Percentiles rank a stretch among this genome's conserved stretches.
Conservation (phyloP, 1,140 invertebrate species). For the Listronotus bonariensis region DNA sequence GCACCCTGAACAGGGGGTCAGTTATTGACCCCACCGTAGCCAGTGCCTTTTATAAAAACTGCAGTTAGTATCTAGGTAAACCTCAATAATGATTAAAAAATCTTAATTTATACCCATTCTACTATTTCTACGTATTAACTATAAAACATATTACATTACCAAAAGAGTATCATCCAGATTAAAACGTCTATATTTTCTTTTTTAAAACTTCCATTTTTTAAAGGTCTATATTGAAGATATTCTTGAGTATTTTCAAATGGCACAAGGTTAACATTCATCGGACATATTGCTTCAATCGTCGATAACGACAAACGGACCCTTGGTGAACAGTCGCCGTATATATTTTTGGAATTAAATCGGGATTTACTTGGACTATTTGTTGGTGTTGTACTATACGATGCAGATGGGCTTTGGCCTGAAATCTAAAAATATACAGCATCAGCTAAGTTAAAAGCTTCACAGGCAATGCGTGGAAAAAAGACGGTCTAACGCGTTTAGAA, state of each 20-base stretch:
- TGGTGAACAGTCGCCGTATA: background rate
- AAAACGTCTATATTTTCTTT: slow-evolving; percentile 3
- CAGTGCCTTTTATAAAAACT: too few species aligned
- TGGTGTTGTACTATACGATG: background rate
- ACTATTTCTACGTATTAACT: too few species aligned
- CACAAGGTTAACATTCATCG: background rate
- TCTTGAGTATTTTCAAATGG: background rate
- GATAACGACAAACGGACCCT: background rate
- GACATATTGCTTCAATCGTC: background rate
- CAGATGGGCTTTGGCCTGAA: background rate
- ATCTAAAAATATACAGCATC: too few species aligned
- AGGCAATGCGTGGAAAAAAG: too few species aligned
- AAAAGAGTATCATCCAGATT: background rate
- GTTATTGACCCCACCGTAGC: too few species aligned
- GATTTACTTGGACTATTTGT: background rate
- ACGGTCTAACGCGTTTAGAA: too few species aligned
- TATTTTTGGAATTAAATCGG: background rate
- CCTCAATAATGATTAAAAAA: too few species aligned
- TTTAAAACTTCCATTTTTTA: slow-evolving; percentile 1
- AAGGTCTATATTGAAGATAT: background rate
- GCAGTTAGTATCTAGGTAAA: too few species aligned
- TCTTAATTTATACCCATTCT: too few species aligned
- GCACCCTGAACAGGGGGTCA: too few species aligned
- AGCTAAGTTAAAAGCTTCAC: too few species aligned
- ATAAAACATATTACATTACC: too few species aligned